phyloP scores from a whole-genome alignment of 2,888 invertebrate genomes.

The Lasioglossum oenotherae region DNA sequence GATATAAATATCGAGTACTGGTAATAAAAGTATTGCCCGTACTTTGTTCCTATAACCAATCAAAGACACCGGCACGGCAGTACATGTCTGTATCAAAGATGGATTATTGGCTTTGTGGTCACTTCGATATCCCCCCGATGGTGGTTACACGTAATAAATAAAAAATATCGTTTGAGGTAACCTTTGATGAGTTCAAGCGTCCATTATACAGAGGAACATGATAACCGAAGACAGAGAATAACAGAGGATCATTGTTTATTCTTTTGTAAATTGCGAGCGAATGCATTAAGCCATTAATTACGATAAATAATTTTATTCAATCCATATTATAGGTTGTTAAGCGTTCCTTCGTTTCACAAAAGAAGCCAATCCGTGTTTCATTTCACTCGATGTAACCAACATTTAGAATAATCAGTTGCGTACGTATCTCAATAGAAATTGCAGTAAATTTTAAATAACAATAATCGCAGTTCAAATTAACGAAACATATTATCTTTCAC shows the following conservation, averaged over 20 bases:
- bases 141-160: conserved; percentile 52
- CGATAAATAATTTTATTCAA: conserved; percentile 10
- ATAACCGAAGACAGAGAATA: background rate
- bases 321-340: background rate
- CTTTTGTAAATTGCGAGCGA: background rate
- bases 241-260: conserved; percentile 24
- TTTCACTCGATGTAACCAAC: background rate
- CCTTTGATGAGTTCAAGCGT: conserved; percentile 41
- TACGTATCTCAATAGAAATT: background rate
- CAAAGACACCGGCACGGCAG: conserved; percentile 40
- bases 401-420: background rate
- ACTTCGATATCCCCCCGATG: conserved; percentile 41
- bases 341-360: background rate
- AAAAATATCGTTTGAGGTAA: conserved; percentile 27
- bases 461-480: background rate
- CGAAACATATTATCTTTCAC: background rate
- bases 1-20: conserved; percentile 43
- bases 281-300: conserved; percentile 19
- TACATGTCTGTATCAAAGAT: conserved; percentile 54
- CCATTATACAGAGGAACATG: conserved; percentile 26
- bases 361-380: background rate
- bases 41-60: conserved; percentile 58
- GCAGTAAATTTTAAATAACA: background rate
- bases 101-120: conserved; percentile 62
- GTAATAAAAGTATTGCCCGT: conserved; percentile 45